phyloP scores from a whole-genome alignment of 2,113 vertebrate species.

The Morone saxatilis region DNA sequence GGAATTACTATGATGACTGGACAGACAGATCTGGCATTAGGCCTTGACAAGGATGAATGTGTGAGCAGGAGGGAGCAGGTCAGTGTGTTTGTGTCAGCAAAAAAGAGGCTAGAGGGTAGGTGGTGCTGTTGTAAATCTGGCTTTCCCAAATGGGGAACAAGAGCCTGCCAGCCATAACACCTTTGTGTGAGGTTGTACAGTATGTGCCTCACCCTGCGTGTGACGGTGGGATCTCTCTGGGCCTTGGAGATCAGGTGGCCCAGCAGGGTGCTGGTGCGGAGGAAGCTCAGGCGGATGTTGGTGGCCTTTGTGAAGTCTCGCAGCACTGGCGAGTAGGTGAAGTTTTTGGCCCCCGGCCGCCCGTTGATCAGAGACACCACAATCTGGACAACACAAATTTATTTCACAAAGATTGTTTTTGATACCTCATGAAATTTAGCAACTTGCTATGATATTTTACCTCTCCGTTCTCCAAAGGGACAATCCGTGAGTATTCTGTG shows the following conservation, averaged over 20 bases:
- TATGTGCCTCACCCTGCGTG: constrained; percentile 87
- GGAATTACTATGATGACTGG: constrained; percentile 17
- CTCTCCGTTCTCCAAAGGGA: constrained; percentile 94
- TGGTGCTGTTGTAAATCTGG: constrained; percentile 27
- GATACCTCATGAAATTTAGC: neutral
- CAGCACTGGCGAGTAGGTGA: constrained; percentile 88
- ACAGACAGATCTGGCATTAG: constrained; percentile 40
- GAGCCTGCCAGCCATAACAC: constrained; percentile 37
- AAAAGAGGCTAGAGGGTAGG: constrained; percentile 31
- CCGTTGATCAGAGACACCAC: constrained; percentile 93
- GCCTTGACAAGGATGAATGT: constrained; percentile 58
- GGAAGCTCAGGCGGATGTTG: constrained; percentile 91
- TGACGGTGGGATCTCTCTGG: constrained; percentile 91
- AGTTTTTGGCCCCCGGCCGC: constrained; percentile 90
- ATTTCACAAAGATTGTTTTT: neutral
- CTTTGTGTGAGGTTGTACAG: constrained; percentile 32
- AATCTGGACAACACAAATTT: constrained; percentile 80
- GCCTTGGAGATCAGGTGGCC: constrained; percentile 94
- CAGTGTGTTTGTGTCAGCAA: constrained; percentile 60
- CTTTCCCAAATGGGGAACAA: constrained; percentile 50
- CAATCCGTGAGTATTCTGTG: constrained; percentile 91
- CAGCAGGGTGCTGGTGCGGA: constrained; percentile 92
- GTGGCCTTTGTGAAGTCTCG: constrained; percentile 93
- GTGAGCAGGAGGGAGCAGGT: constrained; percentile 35
- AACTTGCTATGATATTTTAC: constrained; percentile 73